Base-by-base conservation (phyloP, 2,113 vertebrate genomes). In the Tupaia tana region DNA sequence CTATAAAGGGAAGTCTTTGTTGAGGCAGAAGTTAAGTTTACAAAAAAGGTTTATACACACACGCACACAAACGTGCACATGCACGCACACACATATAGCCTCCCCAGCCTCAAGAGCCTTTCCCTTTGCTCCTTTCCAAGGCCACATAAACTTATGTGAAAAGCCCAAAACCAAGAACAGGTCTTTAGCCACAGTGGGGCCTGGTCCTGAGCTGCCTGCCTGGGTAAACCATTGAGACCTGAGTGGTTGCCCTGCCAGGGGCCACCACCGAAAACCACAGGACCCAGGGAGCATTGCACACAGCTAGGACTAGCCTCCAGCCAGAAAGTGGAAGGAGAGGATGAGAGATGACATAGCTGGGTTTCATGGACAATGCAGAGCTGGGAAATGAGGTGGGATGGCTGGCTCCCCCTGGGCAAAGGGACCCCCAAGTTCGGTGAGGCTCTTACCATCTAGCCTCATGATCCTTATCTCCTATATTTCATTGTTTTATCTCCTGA, bases 401-500 rank as follows among this genome's bases (percentile, higher is more conserved):
- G 43, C 95, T 94, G 59, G 96, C 83, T 79, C 56, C 29, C 69
- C 67, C 3, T 9, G 96, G 56, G 63, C n/a, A 92, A 29, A 31
- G 11, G 82, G 58, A 58, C 63, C 74, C 71, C 69, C 10, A 22
- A 61, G 79, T 29, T 78, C 54, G n/a, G 80, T 89, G 79, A 96
- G 69, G 18, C 34, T 67, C 56, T 86, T 19, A 20, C 43, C 86
- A 66, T n/a, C 67, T 9, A 19, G 25, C 52, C 56, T n/a, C 71
- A 69, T 29, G 58, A 85, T 27, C 86, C 69, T 77, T 43, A 5
- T 92, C 95, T 97, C 79, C 88, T 94, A 5, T 89, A 94, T 86
- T 78, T 75, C 91, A 59, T 94, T 96, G 83, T 94, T 97, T 97
- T 98, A 90, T 70, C 66, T 88, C 59, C 92, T 91, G 69, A 96